Percentiles rank a stretch among this genome's conserved stretches.
These are phyloP conservation scores for Catharus fuscescens DNA, from an alignment of 2,113 vertebrate genomes.

Conservation along the genomic window DNA sequence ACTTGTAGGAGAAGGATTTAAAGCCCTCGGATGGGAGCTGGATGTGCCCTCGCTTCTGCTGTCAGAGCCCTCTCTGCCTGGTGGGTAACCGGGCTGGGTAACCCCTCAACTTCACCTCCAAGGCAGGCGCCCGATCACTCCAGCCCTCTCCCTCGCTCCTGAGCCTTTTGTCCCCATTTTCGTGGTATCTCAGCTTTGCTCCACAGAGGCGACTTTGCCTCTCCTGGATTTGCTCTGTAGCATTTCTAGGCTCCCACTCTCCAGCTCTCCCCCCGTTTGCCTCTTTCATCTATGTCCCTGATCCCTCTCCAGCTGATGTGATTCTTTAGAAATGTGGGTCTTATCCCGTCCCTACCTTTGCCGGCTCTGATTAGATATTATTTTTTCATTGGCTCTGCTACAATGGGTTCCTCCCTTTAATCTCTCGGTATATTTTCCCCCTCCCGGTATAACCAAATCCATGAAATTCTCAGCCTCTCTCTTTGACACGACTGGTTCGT, in stretches of 20 bases:
- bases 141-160: background rate
- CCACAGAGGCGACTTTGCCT: slow-evolving; percentile 36
- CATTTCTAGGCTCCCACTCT: slow-evolving; percentile 27
- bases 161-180: slow-evolving; percentile 44
- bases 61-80: background rate
- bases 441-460: slow-evolving; percentile 70
- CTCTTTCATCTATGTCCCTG: slow-evolving; percentile 34
- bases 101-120: background rate
- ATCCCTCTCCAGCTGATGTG: slow-evolving; percentile 45
- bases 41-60: background rate
- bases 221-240: slow-evolving; percentile 8
- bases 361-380: slow-evolving; percentile 65
- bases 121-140: background rate
- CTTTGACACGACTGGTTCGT: slow-evolving; percentile 77
- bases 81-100: background rate
- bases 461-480: slow-evolving; percentile 71
- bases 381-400: slow-evolving; percentile 72
- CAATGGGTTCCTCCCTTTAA: slow-evolving; percentile 58
- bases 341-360: slow-evolving; percentile 59
- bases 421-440: slow-evolving; percentile 54
- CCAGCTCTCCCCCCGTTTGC: slow-evolving; percentile 6
- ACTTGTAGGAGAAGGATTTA: background rate
- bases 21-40: background rate
- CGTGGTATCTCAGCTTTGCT: slow-evolving; percentile 22
- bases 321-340: slow-evolving; percentile 52